These are phyloP conservation scores for Acrobasis consociella DNA, from an alignment of 2,888 invertebrate species.

Conservation along the genomic window DNA sequence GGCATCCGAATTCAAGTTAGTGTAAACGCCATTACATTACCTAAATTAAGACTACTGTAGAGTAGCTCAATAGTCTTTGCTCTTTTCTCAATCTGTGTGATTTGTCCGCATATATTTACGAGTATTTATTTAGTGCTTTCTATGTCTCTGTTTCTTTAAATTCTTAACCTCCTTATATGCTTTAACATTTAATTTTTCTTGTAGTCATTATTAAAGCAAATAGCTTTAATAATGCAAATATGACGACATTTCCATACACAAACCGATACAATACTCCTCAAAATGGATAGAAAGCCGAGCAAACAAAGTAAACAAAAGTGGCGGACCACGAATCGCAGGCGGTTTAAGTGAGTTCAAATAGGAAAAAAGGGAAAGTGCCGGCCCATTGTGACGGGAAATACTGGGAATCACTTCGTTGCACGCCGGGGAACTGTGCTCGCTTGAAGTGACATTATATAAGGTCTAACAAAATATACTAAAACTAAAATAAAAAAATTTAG, in stretches of 20 bases:
- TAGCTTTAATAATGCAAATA: background rate
- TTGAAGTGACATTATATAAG: constrained; percentile 5
- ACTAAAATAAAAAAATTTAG: too few relatives aligned
- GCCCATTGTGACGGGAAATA: constrained; percentile 62
- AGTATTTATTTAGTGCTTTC: too few relatives aligned
- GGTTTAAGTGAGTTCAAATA: constrained; percentile 77
- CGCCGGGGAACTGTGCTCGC: constrained; percentile 19
- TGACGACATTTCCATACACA: constrained; percentile 31
- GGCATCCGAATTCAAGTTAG: too few relatives aligned
- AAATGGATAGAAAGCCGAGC: constrained; percentile 52
- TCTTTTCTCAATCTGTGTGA: too few relatives aligned
- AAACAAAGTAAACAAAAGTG: constrained; percentile 62
- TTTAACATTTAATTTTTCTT: too few relatives aligned
- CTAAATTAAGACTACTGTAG: too few relatives aligned
- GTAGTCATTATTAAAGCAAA: background rate
- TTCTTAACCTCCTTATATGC: too few relatives aligned
- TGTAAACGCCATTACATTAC: too few relatives aligned
- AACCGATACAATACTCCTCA: constrained; percentile 42
- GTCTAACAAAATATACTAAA: too few relatives aligned
- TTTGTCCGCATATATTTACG: too few relatives aligned
- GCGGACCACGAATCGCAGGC: constrained; percentile 55
- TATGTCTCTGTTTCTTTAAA: too few relatives aligned
- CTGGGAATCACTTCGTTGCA: constrained; percentile 60
- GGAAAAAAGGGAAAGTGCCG: constrained; percentile 63
- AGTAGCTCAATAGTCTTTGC: too few relatives aligned